These are phyloP conservation scores for Epinephelus fuscoguttatus DNA, from an alignment of 2,113 vertebrate species.

Conservation along the genomic window DNA sequence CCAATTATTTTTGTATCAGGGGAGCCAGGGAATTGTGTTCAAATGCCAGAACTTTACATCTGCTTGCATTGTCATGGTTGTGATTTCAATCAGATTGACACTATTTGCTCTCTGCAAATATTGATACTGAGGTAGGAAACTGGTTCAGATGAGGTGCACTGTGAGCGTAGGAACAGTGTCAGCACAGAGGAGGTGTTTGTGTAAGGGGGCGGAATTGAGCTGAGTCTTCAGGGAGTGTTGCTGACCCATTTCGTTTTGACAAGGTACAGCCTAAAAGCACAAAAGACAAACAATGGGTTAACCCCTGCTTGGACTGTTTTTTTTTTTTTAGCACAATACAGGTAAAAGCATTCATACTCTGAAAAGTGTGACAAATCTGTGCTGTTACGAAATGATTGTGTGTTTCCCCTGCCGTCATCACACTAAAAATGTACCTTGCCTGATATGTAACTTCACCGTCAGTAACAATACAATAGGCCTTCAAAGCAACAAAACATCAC, in stretches of 20 bases:
- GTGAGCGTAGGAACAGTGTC: not conserved
- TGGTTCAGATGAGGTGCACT: not conserved
- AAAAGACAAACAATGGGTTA: not conserved
- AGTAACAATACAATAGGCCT: not conserved
- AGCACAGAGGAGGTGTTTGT: not conserved
- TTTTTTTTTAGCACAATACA: not conserved
- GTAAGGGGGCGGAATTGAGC: not conserved
- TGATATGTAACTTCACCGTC: not conserved
- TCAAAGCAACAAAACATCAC: not conserved
- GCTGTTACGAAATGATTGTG: not conserved
- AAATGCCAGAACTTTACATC: not conserved
- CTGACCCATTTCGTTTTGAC: not conserved
- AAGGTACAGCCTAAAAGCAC: not conserved
- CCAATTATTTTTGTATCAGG: too few species aligned
- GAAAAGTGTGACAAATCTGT: not conserved
- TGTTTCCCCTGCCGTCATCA: not conserved
- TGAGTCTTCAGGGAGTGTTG: not conserved
- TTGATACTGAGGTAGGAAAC: not conserved
- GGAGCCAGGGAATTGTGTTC: not conserved
- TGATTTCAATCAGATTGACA: not conserved
- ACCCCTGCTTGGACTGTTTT: not conserved
- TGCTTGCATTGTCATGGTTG: too few species aligned
- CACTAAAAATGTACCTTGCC: not conserved
- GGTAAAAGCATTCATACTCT: not conserved
- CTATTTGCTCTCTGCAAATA: not conserved